A percentile compares a stretch with the other conserved stretches of the same genome.
These are phyloP conservation scores for Morpho deidamia DNA, from an alignment of 2,888 invertebrate species.

Conservation along the genomic window DNA sequence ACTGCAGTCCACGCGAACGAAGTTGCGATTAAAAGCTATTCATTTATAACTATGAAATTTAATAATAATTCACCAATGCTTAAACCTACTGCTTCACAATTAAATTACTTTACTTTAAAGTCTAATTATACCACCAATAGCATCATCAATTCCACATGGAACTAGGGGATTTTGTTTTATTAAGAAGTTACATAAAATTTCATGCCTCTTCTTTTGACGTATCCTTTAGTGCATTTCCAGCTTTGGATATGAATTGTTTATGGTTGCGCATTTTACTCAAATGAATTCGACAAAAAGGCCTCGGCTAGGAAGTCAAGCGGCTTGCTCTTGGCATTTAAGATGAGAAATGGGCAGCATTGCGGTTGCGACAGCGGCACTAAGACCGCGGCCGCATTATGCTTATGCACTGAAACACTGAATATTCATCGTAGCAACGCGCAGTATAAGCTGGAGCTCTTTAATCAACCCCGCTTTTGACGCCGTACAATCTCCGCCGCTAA, in stretches of 20 bases:
- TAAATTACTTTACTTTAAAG: too few relatives aligned
- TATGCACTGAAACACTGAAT: slow-evolving; percentile 67
- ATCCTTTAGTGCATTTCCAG: too few relatives aligned
- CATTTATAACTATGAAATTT: too few relatives aligned
- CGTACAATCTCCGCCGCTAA: slow-evolving; percentile 36
- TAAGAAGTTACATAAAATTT: too few relatives aligned
- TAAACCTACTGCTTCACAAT: too few relatives aligned
- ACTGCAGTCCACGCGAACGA: too few relatives aligned
- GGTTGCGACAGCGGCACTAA: slow-evolving; percentile 57
- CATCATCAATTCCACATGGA: too few relatives aligned
- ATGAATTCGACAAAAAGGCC: slow-evolving; percentile 18
- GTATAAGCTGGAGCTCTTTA: slow-evolving; percentile 52
- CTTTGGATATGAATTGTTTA: slow-evolving; percentile 1
- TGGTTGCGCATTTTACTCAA: slow-evolving; percentile 2
- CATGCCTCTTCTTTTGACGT: too few relatives aligned
- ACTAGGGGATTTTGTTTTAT: too few relatives aligned
- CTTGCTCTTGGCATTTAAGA: slow-evolving; percentile 61
- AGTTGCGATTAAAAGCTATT: too few relatives aligned
- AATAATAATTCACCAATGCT: too few relatives aligned
- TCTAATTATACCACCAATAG: too few relatives aligned
- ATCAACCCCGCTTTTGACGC: slow-evolving; percentile 55
- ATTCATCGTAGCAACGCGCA: slow-evolving; percentile 55
- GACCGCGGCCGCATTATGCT: slow-evolving; percentile 64
- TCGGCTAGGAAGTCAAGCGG: slow-evolving; percentile 31
- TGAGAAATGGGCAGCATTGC: slow-evolving; percentile 68